Percentiles rank a stretch among this genome's conserved stretches.
phyloP scores from a whole-genome alignment of 1,140 invertebrate genomes.

The Aphelinus certus region DNA sequence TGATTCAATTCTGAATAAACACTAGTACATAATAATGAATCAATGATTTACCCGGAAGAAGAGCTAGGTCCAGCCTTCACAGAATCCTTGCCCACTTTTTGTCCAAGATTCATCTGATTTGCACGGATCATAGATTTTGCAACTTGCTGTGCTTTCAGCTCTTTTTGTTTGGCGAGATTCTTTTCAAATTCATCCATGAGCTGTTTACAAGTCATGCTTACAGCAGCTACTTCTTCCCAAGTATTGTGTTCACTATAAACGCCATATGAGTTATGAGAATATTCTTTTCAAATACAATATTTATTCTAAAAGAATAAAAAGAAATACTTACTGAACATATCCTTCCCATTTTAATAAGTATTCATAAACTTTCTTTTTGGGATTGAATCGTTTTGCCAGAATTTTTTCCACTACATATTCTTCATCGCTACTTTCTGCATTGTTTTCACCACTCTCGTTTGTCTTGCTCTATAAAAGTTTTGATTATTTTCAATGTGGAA shows the following conservation, averaged over 20 bases:
- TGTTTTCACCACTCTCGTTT: slow-evolving; percentile 51
- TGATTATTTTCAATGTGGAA: too few relatives aligned
- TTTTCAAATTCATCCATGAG: slow-evolving; percentile 83
- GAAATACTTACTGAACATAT: slow-evolving; percentile 72
- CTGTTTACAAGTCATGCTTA: slow-evolving; percentile 75
- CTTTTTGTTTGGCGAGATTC: slow-evolving; percentile 78
- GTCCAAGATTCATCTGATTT: slow-evolving; percentile 38
- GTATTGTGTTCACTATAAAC: slow-evolving; percentile 73
- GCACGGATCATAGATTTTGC: slow-evolving; percentile 51
- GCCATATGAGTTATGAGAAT: neutral
- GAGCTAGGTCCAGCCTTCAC: slow-evolving; percentile 62
- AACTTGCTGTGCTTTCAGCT: slow-evolving; percentile 70
- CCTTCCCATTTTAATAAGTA: slow-evolving; percentile 87
- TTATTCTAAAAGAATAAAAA: neutral
- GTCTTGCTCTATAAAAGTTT: slow-evolving; percentile 39
- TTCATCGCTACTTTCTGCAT: slow-evolving; percentile 64
- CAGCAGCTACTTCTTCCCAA: slow-evolving; percentile 80
- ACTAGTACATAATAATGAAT: neutral
- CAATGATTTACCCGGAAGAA: slow-evolving; percentile 53
- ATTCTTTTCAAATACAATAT: neutral
- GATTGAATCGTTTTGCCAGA: slow-evolving; percentile 81
- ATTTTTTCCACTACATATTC: slow-evolving; percentile 82
- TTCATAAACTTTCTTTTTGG: slow-evolving; percentile 78
- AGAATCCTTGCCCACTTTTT: slow-evolving; percentile 57
- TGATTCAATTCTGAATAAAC: slow-evolving; percentile 30